These are phyloP conservation scores for Chascanopsetta lugubris DNA, from an alignment of 2,113 vertebrate species.

Conservation along the genomic window DNA sequence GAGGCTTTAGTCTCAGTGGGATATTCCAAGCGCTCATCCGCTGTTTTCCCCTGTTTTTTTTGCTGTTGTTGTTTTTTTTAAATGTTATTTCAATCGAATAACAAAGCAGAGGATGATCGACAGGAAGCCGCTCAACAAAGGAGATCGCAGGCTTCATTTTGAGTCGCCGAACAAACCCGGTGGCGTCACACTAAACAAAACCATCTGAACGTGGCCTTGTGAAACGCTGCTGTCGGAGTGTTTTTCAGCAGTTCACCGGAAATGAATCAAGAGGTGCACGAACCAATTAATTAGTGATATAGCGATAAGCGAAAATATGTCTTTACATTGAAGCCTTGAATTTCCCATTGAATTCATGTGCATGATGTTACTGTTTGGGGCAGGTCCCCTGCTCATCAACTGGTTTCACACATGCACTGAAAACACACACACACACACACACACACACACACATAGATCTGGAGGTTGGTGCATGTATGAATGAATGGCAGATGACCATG, in stretches of 20 bases:
- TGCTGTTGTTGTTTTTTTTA: constrained; percentile 9
- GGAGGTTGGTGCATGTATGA: too few relatives aligned
- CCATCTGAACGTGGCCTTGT: constrained; percentile 1
- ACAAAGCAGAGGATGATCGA: constrained; percentile 76
- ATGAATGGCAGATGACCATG: too few relatives aligned
- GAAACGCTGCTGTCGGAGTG: neutral
- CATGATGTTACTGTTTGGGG: too few relatives aligned
- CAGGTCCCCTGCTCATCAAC: too few relatives aligned
- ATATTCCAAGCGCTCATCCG: constrained; percentile 71
- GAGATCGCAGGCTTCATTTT: constrained; percentile 52
- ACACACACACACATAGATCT: too few relatives aligned
- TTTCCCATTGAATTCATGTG: too few relatives aligned
- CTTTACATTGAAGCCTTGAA: neutral
- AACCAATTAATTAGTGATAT: too few relatives aligned
- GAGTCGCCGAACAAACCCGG: constrained; percentile 32
- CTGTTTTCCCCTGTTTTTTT: too few relatives aligned
- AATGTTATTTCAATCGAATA: constrained; percentile 65
- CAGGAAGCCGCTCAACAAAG: constrained; percentile 64
- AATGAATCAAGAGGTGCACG: neutral
- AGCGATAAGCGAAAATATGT: neutral
- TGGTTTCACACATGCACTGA: too few relatives aligned
- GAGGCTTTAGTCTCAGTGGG: constrained; percentile 80
- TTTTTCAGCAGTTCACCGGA: constrained; percentile 5
- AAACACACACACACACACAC: too few relatives aligned
- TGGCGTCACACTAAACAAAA: constrained; percentile 35